Conservation (phyloP, 2,113 vertebrate species). For the Archilochus colubris region DNA sequence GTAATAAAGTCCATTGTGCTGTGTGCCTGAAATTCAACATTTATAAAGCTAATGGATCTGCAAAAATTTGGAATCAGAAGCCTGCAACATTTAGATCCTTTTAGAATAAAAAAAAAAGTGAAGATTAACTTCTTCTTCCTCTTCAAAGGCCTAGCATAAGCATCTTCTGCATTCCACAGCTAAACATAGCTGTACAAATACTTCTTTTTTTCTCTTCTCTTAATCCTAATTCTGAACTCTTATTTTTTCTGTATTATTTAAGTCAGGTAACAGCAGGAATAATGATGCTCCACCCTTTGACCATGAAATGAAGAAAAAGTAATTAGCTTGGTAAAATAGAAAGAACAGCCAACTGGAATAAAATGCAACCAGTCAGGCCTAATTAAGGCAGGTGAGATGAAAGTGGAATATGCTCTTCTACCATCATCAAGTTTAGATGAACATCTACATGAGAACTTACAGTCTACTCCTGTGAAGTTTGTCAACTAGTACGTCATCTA, state of each 20-base stretch:
- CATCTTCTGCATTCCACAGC: background rate
- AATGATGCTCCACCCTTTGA: background rate
- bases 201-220: background rate
- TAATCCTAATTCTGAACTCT: background rate
- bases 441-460: background rate
- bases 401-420: background rate
- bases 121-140: constrained; percentile 1
- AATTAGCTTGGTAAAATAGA: background rate
- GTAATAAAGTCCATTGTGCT: background rate
- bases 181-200: background rate
- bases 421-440: background rate
- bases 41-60: background rate
- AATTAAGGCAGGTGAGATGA: background rate
- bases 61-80: background rate
- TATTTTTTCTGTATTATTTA: background rate
- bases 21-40: background rate
- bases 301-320: background rate
- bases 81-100: background rate
- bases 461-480: background rate
- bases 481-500: background rate
- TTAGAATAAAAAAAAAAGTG: background rate
- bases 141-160: background rate
- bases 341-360: background rate
- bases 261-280: background rate
- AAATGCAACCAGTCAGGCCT: background rate